Evolutionary conservation across 2,113 vertebrate genomes (phyloP).

Genomic region (Daboia siamensis): DNA sequence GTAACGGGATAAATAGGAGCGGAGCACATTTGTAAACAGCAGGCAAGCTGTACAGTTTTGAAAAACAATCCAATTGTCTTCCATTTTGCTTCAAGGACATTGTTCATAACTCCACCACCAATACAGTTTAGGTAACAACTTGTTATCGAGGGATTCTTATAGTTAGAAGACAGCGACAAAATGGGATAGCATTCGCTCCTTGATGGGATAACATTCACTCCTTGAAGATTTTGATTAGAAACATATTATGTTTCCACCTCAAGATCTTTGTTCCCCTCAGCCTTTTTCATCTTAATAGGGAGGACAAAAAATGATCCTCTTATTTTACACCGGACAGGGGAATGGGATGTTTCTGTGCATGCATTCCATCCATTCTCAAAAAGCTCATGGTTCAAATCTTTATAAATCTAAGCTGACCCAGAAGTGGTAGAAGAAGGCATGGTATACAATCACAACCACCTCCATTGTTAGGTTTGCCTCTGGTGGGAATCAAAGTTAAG

Average conservation of each 20-base stretch:
- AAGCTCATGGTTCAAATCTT: neutral
- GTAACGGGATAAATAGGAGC: conserved; percentile 58
- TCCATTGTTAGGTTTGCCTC: neutral
- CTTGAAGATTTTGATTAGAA: neutral
- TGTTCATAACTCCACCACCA: conserved; percentile 29
- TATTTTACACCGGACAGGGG: neutral
- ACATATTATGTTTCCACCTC: neutral
- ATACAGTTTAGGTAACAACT: conserved; percentile 9
- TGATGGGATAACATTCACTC: neutral
- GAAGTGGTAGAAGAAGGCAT: neutral
- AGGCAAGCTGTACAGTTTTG: conserved; percentile 62
- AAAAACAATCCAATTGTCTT: conserved; percentile 67
- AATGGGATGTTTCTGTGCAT: neutral
- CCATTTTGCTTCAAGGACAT: conserved; percentile 61
- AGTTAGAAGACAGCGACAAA: conserved; percentile 16
- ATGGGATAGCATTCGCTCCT: neutral
- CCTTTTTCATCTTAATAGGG: neutral
- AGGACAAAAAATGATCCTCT: neutral
- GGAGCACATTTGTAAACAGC: conserved; percentile 67
- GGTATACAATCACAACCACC: neutral
- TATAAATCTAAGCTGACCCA: neutral
- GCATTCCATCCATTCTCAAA: neutral
- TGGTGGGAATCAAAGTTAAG: too few species aligned
- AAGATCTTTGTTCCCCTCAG: neutral
- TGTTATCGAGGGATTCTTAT: conserved; percentile 1